Evolutionary conservation across 2,888 invertebrate species (phyloP), one percentile per base, ranked within the genome.

Genomic region (Pristionchus japonicus): DNA sequence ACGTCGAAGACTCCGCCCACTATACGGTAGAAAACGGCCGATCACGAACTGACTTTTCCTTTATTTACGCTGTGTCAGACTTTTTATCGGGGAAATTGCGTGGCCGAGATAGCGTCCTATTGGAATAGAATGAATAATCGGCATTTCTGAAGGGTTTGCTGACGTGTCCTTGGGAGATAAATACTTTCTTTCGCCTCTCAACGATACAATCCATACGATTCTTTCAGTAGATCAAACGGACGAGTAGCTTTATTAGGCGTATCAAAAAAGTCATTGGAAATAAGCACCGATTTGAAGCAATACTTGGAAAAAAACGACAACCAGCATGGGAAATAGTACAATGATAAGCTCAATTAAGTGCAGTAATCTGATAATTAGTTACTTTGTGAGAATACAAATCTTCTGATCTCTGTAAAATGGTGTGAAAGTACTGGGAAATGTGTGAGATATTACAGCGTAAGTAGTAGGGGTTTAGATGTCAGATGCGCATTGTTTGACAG

Each of bases 221-320:
- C 70, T 37, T 34, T 20, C 37, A 34, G 77, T 77, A 52, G 52
- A 49, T 27, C 27, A n/a, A 0, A 17, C 6, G 20, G 80, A n/a
- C 13, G 40, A 49, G 17, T 52, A 52, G 57, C 34, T 83, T 83
- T 83, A 52, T 49, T 49, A 49, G 17, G 40, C 13, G 64, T 64
- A 13, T 9, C 40, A 37, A 17, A 4, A 40, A 40, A 23, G 0
- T 74, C n/a, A 74, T 40, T n/a, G 34, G n/a, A 40, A 34, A n/a
- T 74, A 74, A 74, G 74, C 74, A 74, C 74, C 74, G 74, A 34
- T 74, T 74, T 23, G 37, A 37, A 74, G n/a, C 74, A 74, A 74
- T 74, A 74, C 74, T 40, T 37, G 31, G 43, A 23, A 20, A 23
- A 74, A 23, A 40, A 11, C n/a, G n/a, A 74, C 23, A 74, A 74